Conservation (phyloP, 2,113 vertebrate species). For the Butorides virescens region DNA sequence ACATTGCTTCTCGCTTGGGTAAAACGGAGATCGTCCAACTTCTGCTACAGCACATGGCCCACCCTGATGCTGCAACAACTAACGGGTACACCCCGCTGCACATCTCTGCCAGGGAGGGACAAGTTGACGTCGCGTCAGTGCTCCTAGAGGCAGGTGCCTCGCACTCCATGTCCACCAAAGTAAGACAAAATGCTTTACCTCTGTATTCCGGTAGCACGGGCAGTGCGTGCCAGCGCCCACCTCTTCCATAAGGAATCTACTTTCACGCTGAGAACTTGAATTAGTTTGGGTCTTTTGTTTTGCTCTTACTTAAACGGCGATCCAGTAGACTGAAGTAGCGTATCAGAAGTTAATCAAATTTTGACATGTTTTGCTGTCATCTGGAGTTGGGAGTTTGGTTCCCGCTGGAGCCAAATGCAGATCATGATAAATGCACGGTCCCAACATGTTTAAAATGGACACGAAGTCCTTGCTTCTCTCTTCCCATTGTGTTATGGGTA, state of each 20-base stretch:
- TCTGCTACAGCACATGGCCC: conserved; percentile 96
- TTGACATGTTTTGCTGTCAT: not conserved
- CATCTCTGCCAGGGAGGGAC: conserved; percentile 94
- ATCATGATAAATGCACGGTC: fast-evolving
- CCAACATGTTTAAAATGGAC: not conserved
- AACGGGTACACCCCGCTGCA: conserved; percentile 96
- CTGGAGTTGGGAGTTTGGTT: not conserved
- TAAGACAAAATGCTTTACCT: not conserved
- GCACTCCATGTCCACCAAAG: conserved; percentile 94
- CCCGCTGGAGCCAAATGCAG: not conserved
- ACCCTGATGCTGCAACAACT: conserved; percentile 92
- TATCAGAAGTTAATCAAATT: not conserved
- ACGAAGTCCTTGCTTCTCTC: not conserved
- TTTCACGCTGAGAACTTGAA: not conserved
- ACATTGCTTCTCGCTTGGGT: conserved; percentile 95
- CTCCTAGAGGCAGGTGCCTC: conserved; percentile 93
- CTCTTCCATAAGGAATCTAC: fast-evolving
- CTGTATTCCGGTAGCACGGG: not conserved
- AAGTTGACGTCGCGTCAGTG: conserved; percentile 91
- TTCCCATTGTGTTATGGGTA: not conserved
- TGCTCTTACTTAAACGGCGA: not conserved
- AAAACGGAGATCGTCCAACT: conserved; percentile 98
- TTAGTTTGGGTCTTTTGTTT: not conserved
- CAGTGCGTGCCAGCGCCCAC: fast-evolving
- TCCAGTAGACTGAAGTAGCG: not conserved